Evolutionary conservation across 1,140 invertebrate species (phyloP).

Genomic region (Drosophila cardini): DNA sequence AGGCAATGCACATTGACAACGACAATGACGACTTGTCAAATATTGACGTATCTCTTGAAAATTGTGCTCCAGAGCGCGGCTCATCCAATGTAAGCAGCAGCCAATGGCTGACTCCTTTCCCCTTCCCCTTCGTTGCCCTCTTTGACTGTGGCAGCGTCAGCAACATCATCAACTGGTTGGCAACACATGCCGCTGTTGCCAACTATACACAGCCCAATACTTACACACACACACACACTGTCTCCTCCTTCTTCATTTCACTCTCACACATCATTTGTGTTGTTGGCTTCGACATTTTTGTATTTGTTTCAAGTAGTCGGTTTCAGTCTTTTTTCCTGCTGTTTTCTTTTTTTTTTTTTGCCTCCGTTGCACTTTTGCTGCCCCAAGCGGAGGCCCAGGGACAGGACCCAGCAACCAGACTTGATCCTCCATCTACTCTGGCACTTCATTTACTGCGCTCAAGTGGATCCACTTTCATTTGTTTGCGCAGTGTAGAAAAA

Average conservation of each 20-base stretch:
- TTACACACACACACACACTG: constrained; percentile 11
- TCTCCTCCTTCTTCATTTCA: neutral
- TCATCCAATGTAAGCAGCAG: constrained; percentile 80
- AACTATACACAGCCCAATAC: constrained; percentile 39
- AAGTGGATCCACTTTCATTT: constrained; percentile 84
- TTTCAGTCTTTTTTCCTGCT: constrained; percentile 8
- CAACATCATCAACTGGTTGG: constrained; percentile 81
- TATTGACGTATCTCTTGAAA: constrained; percentile 84
- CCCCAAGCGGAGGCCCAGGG: constrained; percentile 51
- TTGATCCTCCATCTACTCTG: constrained; percentile 46
- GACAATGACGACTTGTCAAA: constrained; percentile 83
- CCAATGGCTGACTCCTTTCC: constrained; percentile 48
- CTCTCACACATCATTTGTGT: constrained; percentile 64
- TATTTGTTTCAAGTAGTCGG: constrained; percentile 73
- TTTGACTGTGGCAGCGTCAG: constrained; percentile 69
- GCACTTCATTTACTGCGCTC: constrained; percentile 83
- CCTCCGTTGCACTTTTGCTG: constrained; percentile 83
- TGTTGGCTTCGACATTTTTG: constrained; percentile 74
- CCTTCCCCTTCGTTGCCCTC: constrained; percentile 23
- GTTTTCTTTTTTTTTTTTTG: constrained; percentile 59
- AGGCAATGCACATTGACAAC: constrained; percentile 63
- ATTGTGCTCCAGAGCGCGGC: constrained; percentile 78
- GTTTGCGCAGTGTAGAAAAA: constrained; percentile 67
- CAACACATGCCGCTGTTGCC: constrained; percentile 73
- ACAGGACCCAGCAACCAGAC: constrained; percentile 11